Percentiles rank a stretch among this genome's conserved stretches.
Conservation (phyloP, 2,888 invertebrate species). For the Lissonota sp. region DNA sequence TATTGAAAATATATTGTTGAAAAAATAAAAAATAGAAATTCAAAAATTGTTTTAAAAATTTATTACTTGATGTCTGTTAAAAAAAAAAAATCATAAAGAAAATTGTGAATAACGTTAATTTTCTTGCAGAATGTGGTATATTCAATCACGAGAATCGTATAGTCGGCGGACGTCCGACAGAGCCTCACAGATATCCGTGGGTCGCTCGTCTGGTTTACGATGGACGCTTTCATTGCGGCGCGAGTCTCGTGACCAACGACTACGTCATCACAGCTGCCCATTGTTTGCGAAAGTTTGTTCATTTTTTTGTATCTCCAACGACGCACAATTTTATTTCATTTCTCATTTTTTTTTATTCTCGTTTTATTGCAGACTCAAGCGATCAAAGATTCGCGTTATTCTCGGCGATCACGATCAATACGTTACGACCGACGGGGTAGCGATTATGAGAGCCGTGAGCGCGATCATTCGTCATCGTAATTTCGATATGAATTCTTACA, state of each 20-base stretch:
- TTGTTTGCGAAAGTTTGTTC: conserved; percentile 90
- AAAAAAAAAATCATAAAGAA: too few relatives aligned
- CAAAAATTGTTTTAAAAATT: too few relatives aligned
- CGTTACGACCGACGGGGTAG: conserved; percentile 90
- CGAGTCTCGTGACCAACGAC: conserved; percentile 92
- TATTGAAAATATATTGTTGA: too few relatives aligned
- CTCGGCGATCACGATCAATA: conserved; percentile 94
- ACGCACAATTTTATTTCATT: neutral
- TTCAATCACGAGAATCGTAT: conserved; percentile 94
- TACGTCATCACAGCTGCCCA: conserved; percentile 95
- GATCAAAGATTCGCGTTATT: conserved; percentile 92
- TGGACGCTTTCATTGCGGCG: conserved; percentile 95
- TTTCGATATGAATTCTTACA: conserved; percentile 94
- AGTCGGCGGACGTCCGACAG: conserved; percentile 93
- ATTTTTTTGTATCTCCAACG: conserved; percentile 6
- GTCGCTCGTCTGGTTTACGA: conserved; percentile 94
- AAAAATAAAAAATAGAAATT: too few relatives aligned
- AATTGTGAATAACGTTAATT: too few relatives aligned
- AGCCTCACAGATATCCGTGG: conserved; percentile 94
- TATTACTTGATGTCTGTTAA: too few relatives aligned
- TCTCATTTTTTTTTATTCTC: neutral
- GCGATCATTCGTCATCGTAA: conserved; percentile 91
- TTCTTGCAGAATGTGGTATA: conserved; percentile 90
- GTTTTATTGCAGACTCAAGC: conserved; percentile 87
- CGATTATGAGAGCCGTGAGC: conserved; percentile 93